These are phyloP conservation scores for Aporrectodea caliginosa DNA, from an alignment of 1,140 invertebrate species.

Conservation along the genomic window DNA sequence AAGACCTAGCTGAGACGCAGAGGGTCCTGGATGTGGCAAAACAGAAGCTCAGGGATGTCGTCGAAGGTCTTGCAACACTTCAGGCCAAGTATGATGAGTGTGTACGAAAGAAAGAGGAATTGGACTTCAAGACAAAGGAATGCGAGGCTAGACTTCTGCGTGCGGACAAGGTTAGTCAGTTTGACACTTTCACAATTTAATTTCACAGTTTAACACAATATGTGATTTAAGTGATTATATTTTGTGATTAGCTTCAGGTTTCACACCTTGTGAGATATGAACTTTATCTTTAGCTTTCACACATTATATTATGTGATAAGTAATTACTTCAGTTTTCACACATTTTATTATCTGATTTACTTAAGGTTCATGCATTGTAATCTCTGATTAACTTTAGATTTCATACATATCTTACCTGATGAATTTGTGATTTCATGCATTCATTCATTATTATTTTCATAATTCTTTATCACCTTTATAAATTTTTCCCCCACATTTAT, in stretches of 20 bases:
- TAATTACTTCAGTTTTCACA: no score
- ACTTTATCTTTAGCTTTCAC: no score
- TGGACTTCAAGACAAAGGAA: slow-evolving; percentile 52
- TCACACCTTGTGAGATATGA: no score
- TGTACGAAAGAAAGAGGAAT: slow-evolving; percentile 54
- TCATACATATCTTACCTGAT: no score
- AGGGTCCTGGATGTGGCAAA: slow-evolving; percentile 52
- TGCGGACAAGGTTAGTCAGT: slow-evolving; percentile 53
- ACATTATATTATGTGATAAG: no score
- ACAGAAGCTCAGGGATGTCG: slow-evolving; percentile 49
- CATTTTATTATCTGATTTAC: no score
- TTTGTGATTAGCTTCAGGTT: no score
- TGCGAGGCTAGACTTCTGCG: slow-evolving; percentile 53
- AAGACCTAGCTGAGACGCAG: slow-evolving; percentile 54
- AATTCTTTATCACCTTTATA: background rate
- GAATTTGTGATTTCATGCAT: background rate
- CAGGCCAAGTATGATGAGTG: slow-evolving; percentile 57
- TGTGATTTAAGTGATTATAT: no score
- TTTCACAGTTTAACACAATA: no score
- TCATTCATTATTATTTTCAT: background rate
- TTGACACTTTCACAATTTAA: no score
- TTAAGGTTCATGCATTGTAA: no score
- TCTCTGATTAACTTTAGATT: no score
- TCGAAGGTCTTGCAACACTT: slow-evolving; percentile 56
- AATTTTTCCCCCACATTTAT: background rate